Base-by-base conservation (phyloP, 2,888 invertebrate genomes). In the Cantharis lateralis region DNA sequence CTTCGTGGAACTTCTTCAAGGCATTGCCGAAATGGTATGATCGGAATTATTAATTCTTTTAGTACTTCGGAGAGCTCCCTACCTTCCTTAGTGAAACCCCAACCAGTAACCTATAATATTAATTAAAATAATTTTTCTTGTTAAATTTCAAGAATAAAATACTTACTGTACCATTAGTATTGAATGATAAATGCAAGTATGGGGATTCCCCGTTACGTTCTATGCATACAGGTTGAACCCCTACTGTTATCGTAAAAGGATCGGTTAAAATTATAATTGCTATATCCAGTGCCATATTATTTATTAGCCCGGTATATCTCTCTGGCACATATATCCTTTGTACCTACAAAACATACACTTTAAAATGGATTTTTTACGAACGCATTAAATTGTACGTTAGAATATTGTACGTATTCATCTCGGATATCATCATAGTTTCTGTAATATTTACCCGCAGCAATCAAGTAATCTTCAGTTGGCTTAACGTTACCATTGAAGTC, bases 151-250 rank as follows among this genome's bases (percentile, higher is more conserved):
- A n/a, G n/a, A n/a, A n/a, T n/a, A n/a, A n/a, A n/a, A n/a, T 24
- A 24, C 83, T 82, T 75, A 84, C 84, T 70, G 81, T 78, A 62
- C 84, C 84, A 24, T 32, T 68, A 15, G 70, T 70, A 68, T 71
- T 71, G 1, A 26, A 24, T 26, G 28, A 62, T n/a, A 79, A 68
- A 73, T 78, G 62, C 15, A 78, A 10, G 2, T 78, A 74, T 24
- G 70, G 76, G 11, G 48, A 80, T 4, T 20, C 16, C 13, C 74
- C 68, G 64, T 80, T 72, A 82, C 82, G 83, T 15, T 84, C 83
- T 4, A 85, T 80, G 77, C 88, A 88, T 9, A 88, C 84, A 16
- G 87, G 87, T 72, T 85, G 85, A 7, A 88, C 85, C 9, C 84
- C 82, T 62, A 80, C 78, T 1, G 85, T 83, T 48, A 86, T 83